Evolutionary conservation across 1,140 invertebrate genomes (phyloP).

Genomic region (Leptopilina clavipes): DNA sequence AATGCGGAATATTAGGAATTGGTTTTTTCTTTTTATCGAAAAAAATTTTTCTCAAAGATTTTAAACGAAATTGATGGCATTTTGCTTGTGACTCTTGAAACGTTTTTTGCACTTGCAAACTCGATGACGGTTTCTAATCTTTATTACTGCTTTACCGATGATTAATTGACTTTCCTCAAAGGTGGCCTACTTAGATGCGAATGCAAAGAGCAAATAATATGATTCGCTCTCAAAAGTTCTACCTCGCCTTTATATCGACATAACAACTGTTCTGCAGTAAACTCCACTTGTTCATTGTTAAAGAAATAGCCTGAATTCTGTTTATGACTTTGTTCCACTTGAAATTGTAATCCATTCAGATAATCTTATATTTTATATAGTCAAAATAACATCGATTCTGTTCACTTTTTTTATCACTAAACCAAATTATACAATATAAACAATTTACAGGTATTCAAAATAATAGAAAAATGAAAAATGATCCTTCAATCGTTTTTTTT

Average conservation of each 20-base stretch:
- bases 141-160: slow-evolving; percentile 27
- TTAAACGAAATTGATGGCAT: neutral
- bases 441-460: too few relatives aligned
- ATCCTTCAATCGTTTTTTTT: too few relatives aligned
- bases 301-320: slow-evolving; percentile 3
- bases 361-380: neutral
- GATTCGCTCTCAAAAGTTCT: slow-evolving; percentile 23
- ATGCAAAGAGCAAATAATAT: slow-evolving; percentile 32
- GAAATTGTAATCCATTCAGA: neutral
- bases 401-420: too few relatives aligned
- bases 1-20: too few relatives aligned
- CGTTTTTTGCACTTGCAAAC: neutral
- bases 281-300: slow-evolving; percentile 11
- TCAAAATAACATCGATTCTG: neutral
- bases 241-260: neutral
- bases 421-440: too few relatives aligned
- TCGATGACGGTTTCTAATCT: slow-evolving; percentile 27
- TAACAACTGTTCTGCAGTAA: slow-evolving; percentile 23
- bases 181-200: slow-evolving; percentile 32
- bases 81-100: neutral
- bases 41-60: too few relatives aligned
- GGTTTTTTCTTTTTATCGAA: too few relatives aligned
- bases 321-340: slow-evolving; percentile 12
- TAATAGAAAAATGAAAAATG: too few relatives aligned
- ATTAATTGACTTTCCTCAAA: slow-evolving; percentile 34